Evolutionary conservation across 1,140 invertebrate genomes (phyloP), one percentile per base, ranked within the genome.

Genomic region (Drosophila virilis): DNA sequence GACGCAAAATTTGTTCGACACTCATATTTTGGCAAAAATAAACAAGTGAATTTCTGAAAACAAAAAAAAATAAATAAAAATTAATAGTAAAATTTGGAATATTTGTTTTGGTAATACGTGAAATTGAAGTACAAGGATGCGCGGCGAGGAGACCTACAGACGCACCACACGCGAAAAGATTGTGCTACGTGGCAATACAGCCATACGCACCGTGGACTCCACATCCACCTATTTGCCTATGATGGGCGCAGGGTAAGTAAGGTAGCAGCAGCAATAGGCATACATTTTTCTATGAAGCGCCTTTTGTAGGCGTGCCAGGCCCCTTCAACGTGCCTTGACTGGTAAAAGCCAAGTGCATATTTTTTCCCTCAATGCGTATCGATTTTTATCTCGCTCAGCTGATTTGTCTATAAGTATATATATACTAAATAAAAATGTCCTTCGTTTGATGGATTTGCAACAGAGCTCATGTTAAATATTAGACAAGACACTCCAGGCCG

Each of bases 121-220:
- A 62, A 68, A 33, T 48, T 15, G 50, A n/a, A 43, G 12, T 8
- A 55, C 10, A 55, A 88, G 57, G 51, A 90, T 92, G 88, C 91
- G 91, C 10, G 80, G 79, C 35, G 91, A 92, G 64, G 91, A 92
- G 71, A 76, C 90, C 12, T 91, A 88, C 73, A 90, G 82, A 46
- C 85, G 91, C 51, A 83, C 91, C 28, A 92, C 91, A 73, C 86
- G 91, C 68, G 91, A 92, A 75, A 92, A 91, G 76, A 77, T 92
- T 78, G 78, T 92, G 22, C 64, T 92, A 43, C 88, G 90, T 40
- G 91, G 91, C 28, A 92, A 92, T 76, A 92, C 91, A 40, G 80
- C 91, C 64, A 91, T 92, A 54, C 90, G 90, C 58, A 92, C 91
- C 22, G 74, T 92, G 78, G 90, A 92, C 62, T 92, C 90, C 45